Conservation (phyloP, 2,888 invertebrate genomes). For the Melinopterus prodromus region DNA sequence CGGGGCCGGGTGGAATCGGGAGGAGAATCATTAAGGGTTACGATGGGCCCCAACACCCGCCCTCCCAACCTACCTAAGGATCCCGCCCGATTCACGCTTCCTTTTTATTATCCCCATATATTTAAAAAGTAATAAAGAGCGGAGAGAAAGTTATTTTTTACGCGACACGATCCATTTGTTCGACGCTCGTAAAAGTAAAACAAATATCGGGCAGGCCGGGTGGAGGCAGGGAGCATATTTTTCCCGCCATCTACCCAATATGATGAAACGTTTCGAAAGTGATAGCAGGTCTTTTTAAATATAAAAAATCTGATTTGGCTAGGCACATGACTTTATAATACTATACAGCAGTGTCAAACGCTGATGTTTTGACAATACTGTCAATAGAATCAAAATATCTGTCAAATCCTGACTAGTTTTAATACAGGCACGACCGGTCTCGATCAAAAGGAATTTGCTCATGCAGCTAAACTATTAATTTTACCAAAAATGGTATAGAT, state of each 20-base stretch:
- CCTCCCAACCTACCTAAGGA: constrained; percentile 16
- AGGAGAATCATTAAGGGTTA: background rate
- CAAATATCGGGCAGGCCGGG: constrained; percentile 9
- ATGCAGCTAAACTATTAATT: no score
- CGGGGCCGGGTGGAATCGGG: background rate
- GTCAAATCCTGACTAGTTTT: no score
- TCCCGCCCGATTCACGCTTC: constrained; percentile 24
- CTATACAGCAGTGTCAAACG: no score
- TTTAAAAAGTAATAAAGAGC: constrained; percentile 35
- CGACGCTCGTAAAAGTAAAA: constrained; percentile 32
- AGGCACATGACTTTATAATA: no score
- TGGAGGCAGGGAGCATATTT: background rate
- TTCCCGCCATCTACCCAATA: background rate
- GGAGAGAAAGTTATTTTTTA: constrained; percentile 29
- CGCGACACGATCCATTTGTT: constrained; percentile 32
- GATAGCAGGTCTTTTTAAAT: background rate
- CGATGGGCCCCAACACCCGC: background rate
- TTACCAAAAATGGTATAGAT: no score
- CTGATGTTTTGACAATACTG: no score
- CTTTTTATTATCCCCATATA: constrained; percentile 34
- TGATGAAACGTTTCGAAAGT: background rate
- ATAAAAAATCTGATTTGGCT: no score
- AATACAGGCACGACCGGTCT: no score
- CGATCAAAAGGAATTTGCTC: no score
- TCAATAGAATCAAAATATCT: no score